Base-by-base conservation (phyloP, 2,797 vertebrate genomes). In the Lithobates sylvaticus region DNA sequence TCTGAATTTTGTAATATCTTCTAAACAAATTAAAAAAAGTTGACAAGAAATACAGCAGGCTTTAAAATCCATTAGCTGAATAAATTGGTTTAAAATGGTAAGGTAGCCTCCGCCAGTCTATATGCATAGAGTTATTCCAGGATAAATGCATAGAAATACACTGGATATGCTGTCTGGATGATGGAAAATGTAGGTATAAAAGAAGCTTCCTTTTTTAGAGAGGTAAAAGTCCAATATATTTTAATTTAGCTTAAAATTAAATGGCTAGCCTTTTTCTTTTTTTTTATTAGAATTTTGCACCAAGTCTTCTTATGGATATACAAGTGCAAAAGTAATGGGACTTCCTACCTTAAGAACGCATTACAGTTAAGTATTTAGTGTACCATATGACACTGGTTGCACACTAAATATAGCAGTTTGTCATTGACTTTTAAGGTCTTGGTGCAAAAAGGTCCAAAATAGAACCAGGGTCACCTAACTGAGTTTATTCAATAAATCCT, bases 61-160 rank as follows among this genome's bases (percentile, higher is more conserved):
- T 44, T 61, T 77, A 84, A 77, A 84, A 70, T 15, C 82, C 65
- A 77, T 77, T 84, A 84, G 34, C 61, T 36, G 64, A 39, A n/a
- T 69, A 83, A 83, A 83, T 83, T 76, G 81, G 61, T 83, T 83
- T 68, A 34, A 69, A 50, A 54, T 39, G 42, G 64, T 69, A 54
- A 65, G 12, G 18, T 50, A 83, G 15, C 8, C 32, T 78, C 76
- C 23, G 44, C 3, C 65, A 39, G 15, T 39, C 16, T 69, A 15
- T 29, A 70, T 36, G n/a, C 50, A 77, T 70, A 77, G 42, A 58
- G 44, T 42, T 58, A 77, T 70, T 77, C 47, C 67, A 77, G 12
- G 27, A 26, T 77, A n/a, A 77, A 77, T 70, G 23, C 42, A n/a
- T 68, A 77, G 32, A 81, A 64, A 54, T 77, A 39, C 34, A 15